Conservation (phyloP, 2,113 vertebrate genomes). For the Tragelaphus scriptus region DNA sequence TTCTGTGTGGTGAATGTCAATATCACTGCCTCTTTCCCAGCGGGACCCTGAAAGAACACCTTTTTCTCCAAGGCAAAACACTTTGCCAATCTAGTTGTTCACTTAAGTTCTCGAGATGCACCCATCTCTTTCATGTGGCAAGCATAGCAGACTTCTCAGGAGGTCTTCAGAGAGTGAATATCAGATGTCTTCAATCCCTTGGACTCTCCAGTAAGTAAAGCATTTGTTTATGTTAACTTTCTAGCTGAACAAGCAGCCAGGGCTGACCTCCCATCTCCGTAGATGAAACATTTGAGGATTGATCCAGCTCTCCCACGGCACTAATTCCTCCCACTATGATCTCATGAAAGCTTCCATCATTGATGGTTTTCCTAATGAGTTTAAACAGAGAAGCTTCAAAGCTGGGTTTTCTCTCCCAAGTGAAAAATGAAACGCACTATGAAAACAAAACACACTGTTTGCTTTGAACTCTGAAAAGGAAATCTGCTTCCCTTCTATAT, state of each 20-base stretch:
- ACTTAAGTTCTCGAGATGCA: background rate
- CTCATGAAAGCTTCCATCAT: slow-evolving; percentile 40
- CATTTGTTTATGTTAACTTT: slow-evolving; percentile 57
- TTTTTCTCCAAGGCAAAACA: background rate
- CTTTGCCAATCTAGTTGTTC: background rate
- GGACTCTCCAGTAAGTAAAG: background rate
- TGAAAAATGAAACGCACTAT: slow-evolving; percentile 24
- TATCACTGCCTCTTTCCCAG: background rate
- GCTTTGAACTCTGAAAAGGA: slow-evolving; percentile 17
- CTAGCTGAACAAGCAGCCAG: slow-evolving; percentile 28
- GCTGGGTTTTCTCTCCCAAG: slow-evolving; percentile 29
- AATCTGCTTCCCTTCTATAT: background rate
- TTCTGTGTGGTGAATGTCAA: background rate
- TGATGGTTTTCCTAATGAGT: slow-evolving; percentile 61
- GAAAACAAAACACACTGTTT: slow-evolving; percentile 52
- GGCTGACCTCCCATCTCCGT: slow-evolving; percentile 37
- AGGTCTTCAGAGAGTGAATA: background rate
- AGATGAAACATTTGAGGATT: slow-evolving; percentile 54
- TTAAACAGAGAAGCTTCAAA: slow-evolving; percentile 61
- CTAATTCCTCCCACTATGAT: slow-evolving; percentile 41
- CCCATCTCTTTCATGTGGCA: background rate
- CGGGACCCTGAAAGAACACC: background rate
- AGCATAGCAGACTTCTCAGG: background rate
- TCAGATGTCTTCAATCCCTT: background rate
- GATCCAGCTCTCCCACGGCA: slow-evolving; percentile 2